Evolutionary conservation across 2,797 vertebrate genomes (phyloP).

Genomic region (Catostomus latipinnis): DNA sequence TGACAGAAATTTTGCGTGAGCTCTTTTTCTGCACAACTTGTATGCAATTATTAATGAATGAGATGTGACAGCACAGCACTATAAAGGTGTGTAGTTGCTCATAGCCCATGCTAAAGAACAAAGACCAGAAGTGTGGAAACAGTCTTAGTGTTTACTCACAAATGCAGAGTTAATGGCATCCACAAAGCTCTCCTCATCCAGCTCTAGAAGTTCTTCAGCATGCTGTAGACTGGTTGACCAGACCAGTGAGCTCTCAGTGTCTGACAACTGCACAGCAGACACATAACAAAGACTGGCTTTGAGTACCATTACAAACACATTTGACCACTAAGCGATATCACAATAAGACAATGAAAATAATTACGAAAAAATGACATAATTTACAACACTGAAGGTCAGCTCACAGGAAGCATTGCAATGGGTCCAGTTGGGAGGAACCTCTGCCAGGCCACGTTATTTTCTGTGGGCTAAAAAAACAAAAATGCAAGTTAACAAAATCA

Average conservation of each 20-base stretch:
- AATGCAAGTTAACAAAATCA: neutral
- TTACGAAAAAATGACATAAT: constrained; percentile 31
- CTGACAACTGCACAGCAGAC: constrained; percentile 84
- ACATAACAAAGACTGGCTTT: constrained; percentile 21
- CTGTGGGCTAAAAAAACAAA: constrained; percentile 81
- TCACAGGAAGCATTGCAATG: constrained; percentile 95
- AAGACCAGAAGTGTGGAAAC: constrained; percentile 2
- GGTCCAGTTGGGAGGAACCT: constrained; percentile 96
- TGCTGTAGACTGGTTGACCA: constrained; percentile 95
- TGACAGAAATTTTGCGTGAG: too few relatives aligned
- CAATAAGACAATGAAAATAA: constrained; percentile 8
- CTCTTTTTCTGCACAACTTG: too few relatives aligned
- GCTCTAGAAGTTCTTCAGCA: constrained; percentile 85
- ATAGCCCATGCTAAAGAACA: neutral
- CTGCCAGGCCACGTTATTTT: constrained; percentile 98
- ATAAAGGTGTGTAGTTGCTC: neutral
- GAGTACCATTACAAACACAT: constrained; percentile 31
- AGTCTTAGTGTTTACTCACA: constrained; percentile 79
- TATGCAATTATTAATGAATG: too few relatives aligned
- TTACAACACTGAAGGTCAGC: constrained; percentile 48
- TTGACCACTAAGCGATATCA: constrained; percentile 25
- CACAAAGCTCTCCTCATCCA: constrained; percentile 94
- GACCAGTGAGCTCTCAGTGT: constrained; percentile 92
- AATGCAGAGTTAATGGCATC: constrained; percentile 97
- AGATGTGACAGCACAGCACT: neutral